Evolutionary conservation across 2,113 vertebrate species (phyloP).

Genomic region (Plotosus lineatus): DNA sequence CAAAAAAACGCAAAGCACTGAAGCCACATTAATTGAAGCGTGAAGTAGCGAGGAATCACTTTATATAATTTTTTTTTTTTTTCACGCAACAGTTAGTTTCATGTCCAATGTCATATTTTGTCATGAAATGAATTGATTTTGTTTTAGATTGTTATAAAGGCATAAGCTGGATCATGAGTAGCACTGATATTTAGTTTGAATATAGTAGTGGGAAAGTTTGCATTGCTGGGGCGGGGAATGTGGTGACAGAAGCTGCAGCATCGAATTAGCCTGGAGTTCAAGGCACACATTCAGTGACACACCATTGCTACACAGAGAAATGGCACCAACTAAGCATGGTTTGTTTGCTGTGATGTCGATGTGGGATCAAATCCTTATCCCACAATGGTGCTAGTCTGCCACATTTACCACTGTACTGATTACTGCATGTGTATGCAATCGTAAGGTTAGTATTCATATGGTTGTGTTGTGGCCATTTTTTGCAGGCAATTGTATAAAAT

Average conservation of each 20-base stretch:
- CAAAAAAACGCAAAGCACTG: no score
- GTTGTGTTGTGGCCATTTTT: slow-evolving; percentile 19
- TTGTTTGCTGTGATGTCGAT: not conserved
- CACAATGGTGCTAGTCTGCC: not conserved
- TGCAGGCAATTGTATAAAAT: slow-evolving; percentile 80
- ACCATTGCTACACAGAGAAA: not conserved
- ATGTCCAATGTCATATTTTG: not conserved
- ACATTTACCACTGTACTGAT: not conserved
- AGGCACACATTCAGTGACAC: not conserved
- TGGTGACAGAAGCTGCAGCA: not conserved
- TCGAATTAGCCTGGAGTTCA: not conserved
- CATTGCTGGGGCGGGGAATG: not conserved
- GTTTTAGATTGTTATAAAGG: not conserved
- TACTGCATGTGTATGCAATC: slow-evolving; percentile 12
- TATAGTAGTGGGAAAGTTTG: not conserved
- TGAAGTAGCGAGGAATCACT: no score
- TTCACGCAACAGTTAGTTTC: slow-evolving; percentile 1
- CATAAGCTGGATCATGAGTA: not conserved
- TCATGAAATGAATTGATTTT: not conserved
- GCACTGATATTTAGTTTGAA: not conserved
- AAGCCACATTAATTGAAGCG: no score
- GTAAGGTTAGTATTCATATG: slow-evolving; percentile 1
- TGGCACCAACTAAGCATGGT: not conserved
- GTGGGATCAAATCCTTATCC: not conserved
- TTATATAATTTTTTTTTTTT: slow-evolving; percentile 24